Base-by-base conservation (phyloP, 2,113 vertebrate species). In the Fulica atra region DNA sequence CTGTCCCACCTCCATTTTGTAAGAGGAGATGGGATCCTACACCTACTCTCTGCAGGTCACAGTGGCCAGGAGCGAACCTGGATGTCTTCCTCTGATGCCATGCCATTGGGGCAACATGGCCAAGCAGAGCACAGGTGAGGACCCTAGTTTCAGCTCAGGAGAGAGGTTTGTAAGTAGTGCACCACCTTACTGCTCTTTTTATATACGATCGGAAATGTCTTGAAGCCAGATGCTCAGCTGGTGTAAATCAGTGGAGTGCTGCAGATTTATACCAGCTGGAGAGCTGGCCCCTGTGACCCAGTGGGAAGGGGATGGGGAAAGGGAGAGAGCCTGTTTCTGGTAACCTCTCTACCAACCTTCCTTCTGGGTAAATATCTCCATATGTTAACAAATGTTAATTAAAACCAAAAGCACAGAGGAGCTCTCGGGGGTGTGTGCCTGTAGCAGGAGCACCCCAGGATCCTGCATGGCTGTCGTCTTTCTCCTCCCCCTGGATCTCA, bases 351-450 rank as follows among this genome's bases (percentile, higher is more conserved):
- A 74, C 72, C 72, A 93, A 84, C 95, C 92, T 95, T 94, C 91
- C 71, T 96, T 92, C 89, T 95, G 95, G 93, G 77, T 95, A 96
- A 96, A 84, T 89, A 84, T 93, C 81, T 94, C 95, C 96, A 92
- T 96, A 96, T 97, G 96, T 95, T 96, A 94, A 72, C 81, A 95
- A 94, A 95, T 93, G 93, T 74, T 97, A 94, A 96, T 97, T 93
- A 95, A 91, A 97, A 95, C 87, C 93, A 96, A 96, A 96, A 91
- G 83, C 91, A 78, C 61, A 57, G 91, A 94, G 28, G 51, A 91
- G 83, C 83, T 79, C 46, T 93, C 53, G 53, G 88, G 88, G 42
- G 44, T 17, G 96, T 95, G 61, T 5, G 1, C 59, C 78, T 94
- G 86, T 94, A 95, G 94, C 66, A 92, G 83, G 77, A 93, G 89